A percentile compares a stretch with the other conserved stretches of the same genome.
Conservation (phyloP, 2,888 invertebrate species). For the Callimorpha dominula region DNA sequence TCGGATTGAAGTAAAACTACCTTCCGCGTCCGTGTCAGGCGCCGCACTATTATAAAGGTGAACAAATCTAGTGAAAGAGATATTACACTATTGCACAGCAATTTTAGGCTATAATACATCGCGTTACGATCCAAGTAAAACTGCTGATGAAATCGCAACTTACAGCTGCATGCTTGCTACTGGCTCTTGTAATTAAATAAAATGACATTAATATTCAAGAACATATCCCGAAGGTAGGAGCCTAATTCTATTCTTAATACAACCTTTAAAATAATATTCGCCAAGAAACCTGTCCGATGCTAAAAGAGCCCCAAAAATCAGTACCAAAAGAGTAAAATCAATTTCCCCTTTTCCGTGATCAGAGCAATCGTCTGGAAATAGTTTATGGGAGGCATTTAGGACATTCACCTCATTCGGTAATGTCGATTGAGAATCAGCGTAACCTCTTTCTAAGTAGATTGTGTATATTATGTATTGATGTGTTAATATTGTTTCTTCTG, state of each 20-base stretch:
- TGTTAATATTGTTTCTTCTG: neutral
- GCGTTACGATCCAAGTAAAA: too few species aligned
- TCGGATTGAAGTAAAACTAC: too few species aligned
- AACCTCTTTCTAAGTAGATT: constrained; percentile 14
- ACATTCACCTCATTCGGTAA: constrained; percentile 61
- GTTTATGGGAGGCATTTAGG: constrained; percentile 65
- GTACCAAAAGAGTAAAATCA: constrained; percentile 44
- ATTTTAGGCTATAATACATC: too few species aligned
- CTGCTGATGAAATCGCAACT: too few species aligned
- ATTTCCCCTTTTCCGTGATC: constrained; percentile 34
- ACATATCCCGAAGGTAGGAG: too few species aligned
- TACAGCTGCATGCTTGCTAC: too few species aligned
- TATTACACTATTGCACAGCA: too few species aligned
- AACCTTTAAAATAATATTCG: neutral
- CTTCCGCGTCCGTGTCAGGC: too few species aligned
- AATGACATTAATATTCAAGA: too few species aligned
- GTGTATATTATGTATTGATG: constrained; percentile 5
- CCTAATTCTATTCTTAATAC: neutral
- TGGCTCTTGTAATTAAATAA: too few species aligned
- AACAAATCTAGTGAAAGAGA: too few species aligned
- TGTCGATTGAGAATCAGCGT: constrained; percentile 14
- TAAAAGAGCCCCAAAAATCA: constrained; percentile 42
- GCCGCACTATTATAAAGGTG: too few species aligned
- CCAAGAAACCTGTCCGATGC: constrained; percentile 18
- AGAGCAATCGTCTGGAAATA: constrained; percentile 66